Evolutionary conservation across 2,113 vertebrate species (phyloP), one percentile per base, ranked within the genome.

Genomic region (Ifrita kowaldi): DNA sequence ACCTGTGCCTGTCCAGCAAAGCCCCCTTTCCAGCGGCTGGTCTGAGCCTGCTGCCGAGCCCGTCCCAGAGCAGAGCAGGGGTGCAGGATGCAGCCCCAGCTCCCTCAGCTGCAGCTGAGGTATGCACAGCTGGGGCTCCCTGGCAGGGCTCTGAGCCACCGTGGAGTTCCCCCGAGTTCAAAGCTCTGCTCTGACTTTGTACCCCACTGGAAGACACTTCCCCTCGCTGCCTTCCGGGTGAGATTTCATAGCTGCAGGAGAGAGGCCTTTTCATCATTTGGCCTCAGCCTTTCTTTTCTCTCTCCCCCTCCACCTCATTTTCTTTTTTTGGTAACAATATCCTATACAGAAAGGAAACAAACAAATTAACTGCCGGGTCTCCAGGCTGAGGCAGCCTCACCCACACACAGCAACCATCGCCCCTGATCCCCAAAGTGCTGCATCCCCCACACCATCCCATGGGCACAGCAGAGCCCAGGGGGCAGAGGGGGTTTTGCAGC

Each of bases 121-220:
- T 90, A 89, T 96, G 95, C 95, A 90, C 95, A 95, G 95, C 95
- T 96, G 96, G 95, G 93, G 84, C 88, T 91, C 37, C 16, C 94
- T 93, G 95, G 96, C 95, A 92, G 87, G 70, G 75, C 71, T 85
- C 75, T 50, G 70, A 16, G 0, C 71, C 7, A 59, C 63, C 0
- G n/a, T 23, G 95, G 95, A 96, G 82, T 96, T 97, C 76, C 96
- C 96, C 96, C 7, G 3, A 93, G 96, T 96, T 97, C 96, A 96
- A 97, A 97, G 96, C 92, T 39, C 85, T 35, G 59, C 93, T 93
- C 85, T 97, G 88, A 80, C 95, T 97, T 97, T 96, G 95, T 96
- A 96, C 81, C 95, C 93, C 0, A 24, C 93, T 96, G 91, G 89
- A 95, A 96, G 70, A 93, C 81, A 84, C 78, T 96, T 96, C 91